Base-by-base conservation (phyloP, 2,797 vertebrate species). In the Echeneis naucrates region DNA sequence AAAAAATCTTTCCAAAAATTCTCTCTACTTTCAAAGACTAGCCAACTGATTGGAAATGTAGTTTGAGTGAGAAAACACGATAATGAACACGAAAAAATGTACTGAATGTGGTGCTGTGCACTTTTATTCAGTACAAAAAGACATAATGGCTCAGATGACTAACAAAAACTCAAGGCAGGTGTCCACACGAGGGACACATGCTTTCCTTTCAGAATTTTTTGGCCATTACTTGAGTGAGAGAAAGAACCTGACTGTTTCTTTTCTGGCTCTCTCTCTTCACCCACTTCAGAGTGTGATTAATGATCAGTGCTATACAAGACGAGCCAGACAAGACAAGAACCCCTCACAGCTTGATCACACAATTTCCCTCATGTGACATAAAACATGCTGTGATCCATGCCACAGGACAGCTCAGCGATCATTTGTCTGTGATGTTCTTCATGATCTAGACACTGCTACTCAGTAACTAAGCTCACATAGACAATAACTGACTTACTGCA, bases 91-190 rank as follows among this genome's bases (percentile, higher is more conserved):
- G 27, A 48, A 7, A 59, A 48, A 42, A 44, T 27, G 16, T 52
- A 54, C 40, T 6, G 13, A 58, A 40, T 61, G 77, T 69, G n/a
- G 62, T 59, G 14, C 48, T 57, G 54, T 51, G 47, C 52, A 67
- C 55, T 63, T 68, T 61, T 33, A 50, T 75, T 67, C 26, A 61
- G 40, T 60, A 56, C 32, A 53, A 78, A 52, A 7, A 19, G 14
- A 73, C 27, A 57, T n/a, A 77, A 77, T 57, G 75, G 45, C 14
- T 48, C 66, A 38, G 44, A 60, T 21, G 23, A 71, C 24, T 62
- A 61, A 91, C 76, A 88, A 88, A 87, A 69, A 56, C 68, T 69
- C 30, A 4, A 52, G 52, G 73, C 88, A 91, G 87, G 83, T 91
- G 80, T 84, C 76, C 40, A 48, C 50, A 67, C 6, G 51, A 69